Conservation (phyloP, 2,113 vertebrate genomes). For the Formicarius rufipectus region DNA sequence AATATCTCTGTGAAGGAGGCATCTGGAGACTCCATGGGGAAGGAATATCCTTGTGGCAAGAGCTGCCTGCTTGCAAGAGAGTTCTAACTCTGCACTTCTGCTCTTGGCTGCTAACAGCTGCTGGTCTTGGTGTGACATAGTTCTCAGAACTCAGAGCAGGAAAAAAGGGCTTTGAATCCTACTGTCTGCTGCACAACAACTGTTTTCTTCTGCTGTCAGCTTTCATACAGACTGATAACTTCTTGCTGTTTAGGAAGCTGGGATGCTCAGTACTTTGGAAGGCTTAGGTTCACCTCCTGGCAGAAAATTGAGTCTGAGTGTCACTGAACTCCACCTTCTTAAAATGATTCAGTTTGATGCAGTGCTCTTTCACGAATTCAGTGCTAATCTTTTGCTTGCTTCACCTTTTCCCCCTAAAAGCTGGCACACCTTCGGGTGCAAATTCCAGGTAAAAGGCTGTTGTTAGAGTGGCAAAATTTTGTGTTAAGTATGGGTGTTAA, state of each 20-base stretch:
- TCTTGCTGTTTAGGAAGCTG: background rate
- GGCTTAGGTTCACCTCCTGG: background rate
- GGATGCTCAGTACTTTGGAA: background rate
- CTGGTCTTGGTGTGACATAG: background rate
- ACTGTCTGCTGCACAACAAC: background rate
- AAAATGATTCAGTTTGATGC: background rate
- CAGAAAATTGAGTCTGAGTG: background rate
- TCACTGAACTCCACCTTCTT: background rate
- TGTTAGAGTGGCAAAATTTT: background rate
- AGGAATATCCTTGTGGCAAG: background rate
- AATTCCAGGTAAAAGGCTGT: background rate
- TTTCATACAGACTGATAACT: background rate
- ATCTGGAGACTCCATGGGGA: background rate
- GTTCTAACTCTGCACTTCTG: background rate
- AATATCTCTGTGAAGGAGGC: background rate
- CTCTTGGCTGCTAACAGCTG: background rate
- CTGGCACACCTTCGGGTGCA: background rate
- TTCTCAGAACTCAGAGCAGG: background rate
- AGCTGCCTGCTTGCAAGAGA: fast-evolving
- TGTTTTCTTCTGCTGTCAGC: background rate
- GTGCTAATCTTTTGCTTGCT: background rate
- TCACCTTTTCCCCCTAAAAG: background rate
- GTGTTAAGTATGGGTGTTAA: background rate
- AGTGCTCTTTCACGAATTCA: background rate
- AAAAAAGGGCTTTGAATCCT: background rate